Percentiles rank a stretch among this genome's conserved stretches.
Conservation (phyloP, 2,113 vertebrate species). For the Hippocampus barbouri region DNA sequence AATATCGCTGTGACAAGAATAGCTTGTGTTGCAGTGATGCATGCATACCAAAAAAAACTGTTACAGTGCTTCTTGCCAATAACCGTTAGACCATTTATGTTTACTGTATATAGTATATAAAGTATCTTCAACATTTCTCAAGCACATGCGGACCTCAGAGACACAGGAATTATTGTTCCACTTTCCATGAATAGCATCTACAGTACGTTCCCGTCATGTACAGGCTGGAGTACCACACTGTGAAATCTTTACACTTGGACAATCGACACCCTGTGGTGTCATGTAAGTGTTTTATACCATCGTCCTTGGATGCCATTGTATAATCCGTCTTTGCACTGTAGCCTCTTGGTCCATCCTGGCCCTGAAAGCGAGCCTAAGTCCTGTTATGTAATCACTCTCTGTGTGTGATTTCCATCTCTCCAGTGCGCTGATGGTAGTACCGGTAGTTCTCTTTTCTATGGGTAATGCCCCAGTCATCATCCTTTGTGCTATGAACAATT, state of each 20-base stretch:
- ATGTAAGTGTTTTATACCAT: conserved; percentile 33
- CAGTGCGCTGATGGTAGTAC: conserved; percentile 9
- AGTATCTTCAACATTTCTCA: conserved; percentile 38
- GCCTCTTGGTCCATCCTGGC: conserved; percentile 29
- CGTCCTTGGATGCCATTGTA: conserved; percentile 52
- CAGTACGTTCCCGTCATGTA: conserved; percentile 23
- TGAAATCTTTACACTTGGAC: conserved; percentile 25
- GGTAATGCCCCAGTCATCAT: conserved; percentile 9
- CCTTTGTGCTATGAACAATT: background rate
- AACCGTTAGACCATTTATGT: background rate
- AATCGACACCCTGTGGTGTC: conserved; percentile 24
- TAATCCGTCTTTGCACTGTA: conserved; percentile 48
- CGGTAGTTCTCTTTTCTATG: conserved; percentile 18
- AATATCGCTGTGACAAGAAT: conserved; percentile 10
- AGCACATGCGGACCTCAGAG: conserved; percentile 44
- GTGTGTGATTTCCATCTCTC: conserved; percentile 26
- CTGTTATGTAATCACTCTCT: conserved; percentile 43
- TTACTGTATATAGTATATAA: background rate
- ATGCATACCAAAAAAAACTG: background rate
- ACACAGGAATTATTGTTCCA: conserved; percentile 65
- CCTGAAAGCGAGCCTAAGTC: conserved; percentile 49
- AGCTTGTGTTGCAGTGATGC: conserved; percentile 1
- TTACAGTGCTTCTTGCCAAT: background rate
- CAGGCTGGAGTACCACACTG: conserved; percentile 40
- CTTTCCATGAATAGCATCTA: conserved; percentile 44